Base-by-base conservation (phyloP, 2,888 invertebrate species). In the Heliconius sara region DNA sequence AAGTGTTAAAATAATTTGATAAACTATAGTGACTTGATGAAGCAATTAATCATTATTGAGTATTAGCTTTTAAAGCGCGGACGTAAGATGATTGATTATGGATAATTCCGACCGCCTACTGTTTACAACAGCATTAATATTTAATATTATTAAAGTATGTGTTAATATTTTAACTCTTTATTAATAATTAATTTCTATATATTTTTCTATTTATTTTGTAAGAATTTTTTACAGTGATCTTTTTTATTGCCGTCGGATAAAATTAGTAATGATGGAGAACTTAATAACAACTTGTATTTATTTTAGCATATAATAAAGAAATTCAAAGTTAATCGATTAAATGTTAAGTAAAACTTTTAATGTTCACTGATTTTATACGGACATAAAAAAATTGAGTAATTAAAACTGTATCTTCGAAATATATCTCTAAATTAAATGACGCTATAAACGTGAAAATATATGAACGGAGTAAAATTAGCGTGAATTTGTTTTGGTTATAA, bases 21-120 rank as follows among this genome's bases (percentile, higher is more conserved):
- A 74, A 68, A 68, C 74, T 74, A 25, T 27, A 60, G 57, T 27
- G 43, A 57, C 52, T 78, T 78, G 66, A 78, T 72, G 72, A 78
- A 52, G 67, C 70, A 78, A 79, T 82, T 80, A 76, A 82, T 82
- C 77, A 79, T 68, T 80, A 82, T 79, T 79, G 79, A 67, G 66
- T 74, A 66, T 66, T 67, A 77, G 63, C 77, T 79, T 65, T 79
- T 77, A 80, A 80, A 70, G 77, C 79, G 77, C 81, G 63, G 65
- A 77, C 66, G 68, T 66, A 30, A 52, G 77, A 77, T 82, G 82
- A 82, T 82, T 77, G 82, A 82, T 80, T 77, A 63, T 30, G 65
- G 75, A 72, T 79, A 77, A 77, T 80, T 63, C 57, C 82, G 80
- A 66, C 82, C 80, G 80, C 81, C 77, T 80, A 80, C 76, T 78